Percentiles rank a stretch among this genome's conserved stretches.
phyloP scores from a whole-genome alignment of 2,113 vertebrate species.

The Menidia beryllina region DNA sequence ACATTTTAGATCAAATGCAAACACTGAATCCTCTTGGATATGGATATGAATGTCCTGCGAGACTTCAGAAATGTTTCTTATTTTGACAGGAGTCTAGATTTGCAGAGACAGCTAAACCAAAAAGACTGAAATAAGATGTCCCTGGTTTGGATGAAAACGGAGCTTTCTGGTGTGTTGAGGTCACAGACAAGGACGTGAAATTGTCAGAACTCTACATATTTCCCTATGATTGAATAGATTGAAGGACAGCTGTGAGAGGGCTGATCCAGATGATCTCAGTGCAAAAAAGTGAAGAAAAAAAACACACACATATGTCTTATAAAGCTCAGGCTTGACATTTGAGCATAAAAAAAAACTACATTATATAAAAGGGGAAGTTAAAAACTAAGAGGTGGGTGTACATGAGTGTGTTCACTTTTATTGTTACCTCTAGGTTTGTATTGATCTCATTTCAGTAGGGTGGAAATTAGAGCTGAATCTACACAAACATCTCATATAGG shows the following conservation, averaged over 20 bases:
- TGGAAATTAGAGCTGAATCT: too few relatives aligned
- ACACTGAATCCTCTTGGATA: neutral
- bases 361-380: neutral
- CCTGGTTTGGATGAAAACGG: neutral
- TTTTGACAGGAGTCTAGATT: neutral
- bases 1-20: too few relatives aligned
- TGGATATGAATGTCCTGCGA: neutral
- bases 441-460: too few relatives aligned
- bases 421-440: too few relatives aligned
- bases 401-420: too few relatives aligned
- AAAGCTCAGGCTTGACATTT: conserved; percentile 36
- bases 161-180: neutral
- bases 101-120: neutral
- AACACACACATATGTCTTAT: conserved; percentile 47
- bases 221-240: conserved; percentile 34
- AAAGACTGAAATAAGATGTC: neutral
- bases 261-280: conserved; percentile 44
- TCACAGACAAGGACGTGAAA: neutral
- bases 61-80: neutral
- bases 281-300: conserved; percentile 19
- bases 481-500: neutral
- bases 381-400: neutral
- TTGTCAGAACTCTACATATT: neutral
- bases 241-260: conserved; percentile 54
- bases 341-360: neutral